phyloP scores from a whole-genome alignment of 2,113 vertebrate species.

The Saimiri boliviensis region DNA sequence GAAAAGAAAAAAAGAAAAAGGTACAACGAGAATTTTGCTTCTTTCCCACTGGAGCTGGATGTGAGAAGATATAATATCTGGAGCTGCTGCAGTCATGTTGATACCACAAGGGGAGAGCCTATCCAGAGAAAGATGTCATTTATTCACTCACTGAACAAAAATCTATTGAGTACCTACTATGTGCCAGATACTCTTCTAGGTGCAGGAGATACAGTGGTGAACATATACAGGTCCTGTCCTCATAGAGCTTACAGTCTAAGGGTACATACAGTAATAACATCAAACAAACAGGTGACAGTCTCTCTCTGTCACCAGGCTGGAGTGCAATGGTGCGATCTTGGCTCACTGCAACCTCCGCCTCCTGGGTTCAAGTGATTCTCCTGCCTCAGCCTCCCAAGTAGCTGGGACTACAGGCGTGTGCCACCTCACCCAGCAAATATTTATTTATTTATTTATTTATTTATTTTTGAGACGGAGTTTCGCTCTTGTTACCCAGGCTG shows the following conservation, averaged over 20 bases:
- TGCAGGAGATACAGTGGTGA: background rate
- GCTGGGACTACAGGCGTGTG: too few species aligned
- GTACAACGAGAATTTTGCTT: background rate
- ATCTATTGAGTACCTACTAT: background rate
- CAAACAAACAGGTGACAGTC: background rate
- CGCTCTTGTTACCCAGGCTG: too few species aligned
- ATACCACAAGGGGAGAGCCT: background rate
- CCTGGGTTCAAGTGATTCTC: too few species aligned
- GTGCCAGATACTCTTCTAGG: background rate
- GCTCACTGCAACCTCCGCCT: too few species aligned
- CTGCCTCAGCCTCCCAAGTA: too few species aligned
- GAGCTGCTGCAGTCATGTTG: background rate
- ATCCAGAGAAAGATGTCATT: conserved; percentile 1
- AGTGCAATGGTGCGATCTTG: too few species aligned
- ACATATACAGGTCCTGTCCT: background rate
- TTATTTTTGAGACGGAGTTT: too few species aligned
- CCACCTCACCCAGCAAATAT: too few species aligned
- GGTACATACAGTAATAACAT: background rate
- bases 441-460: too few species aligned
- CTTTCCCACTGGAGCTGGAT: background rate
- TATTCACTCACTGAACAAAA: conserved; percentile 29
- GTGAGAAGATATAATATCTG: conserved; percentile 28
- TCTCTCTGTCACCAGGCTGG: background rate
- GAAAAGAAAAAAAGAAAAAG: background rate
- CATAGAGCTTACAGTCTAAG: background rate